Base-by-base conservation (phyloP, 2,888 invertebrate genomes). In the Drosophila recens region DNA sequence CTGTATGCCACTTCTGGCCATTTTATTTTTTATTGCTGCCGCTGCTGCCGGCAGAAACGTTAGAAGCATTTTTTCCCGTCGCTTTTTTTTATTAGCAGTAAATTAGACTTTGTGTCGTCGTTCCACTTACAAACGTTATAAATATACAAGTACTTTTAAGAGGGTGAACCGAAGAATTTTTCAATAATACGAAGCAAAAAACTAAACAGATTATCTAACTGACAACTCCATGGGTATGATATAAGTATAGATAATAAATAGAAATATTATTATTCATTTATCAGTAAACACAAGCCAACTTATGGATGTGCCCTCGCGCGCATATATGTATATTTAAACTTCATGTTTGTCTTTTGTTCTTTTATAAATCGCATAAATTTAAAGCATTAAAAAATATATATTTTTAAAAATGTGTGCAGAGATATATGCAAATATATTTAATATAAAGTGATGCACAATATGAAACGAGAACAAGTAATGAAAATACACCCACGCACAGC, bases 71-170 rank as follows among this genome's bases (percentile, higher is more conserved):
- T 76, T 76, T 64, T 72, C 33, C 45, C 72, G 52, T 34, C 63
- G 63, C 67, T 40, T 62, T 62, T 73, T 73, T 74, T 80, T 80
- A 81, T 80, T 75, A 68, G 68, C 79, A 75, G 70, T 80, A 81
- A 80, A 80, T 80, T 79, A 75, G 80, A 79, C 72, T 78, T 71
- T 72, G 68, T 70, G 75, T 70, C 61, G 66, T 62, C 69, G 70
- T 68, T 54, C 68, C 75, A 75, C 68, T 77, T 76, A 65, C 58
- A 69, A 59, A 69, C 30, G 64, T 42, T 76, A 59, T 45, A 64
- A 61, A 77, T 72, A 58, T 76, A 63, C 34, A 43, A 52, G 34
- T 67, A 17, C 30, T 53, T 15, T 11, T 17, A 38, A 63, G 69
- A 68, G 69, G 63, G 75, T 15, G 36, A 9, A 45, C 63, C 52